Evolutionary conservation across 2,113 vertebrate species (phyloP), one percentile per base, ranked within the genome.

Genomic region (Tachysurus fulvidraco): DNA sequence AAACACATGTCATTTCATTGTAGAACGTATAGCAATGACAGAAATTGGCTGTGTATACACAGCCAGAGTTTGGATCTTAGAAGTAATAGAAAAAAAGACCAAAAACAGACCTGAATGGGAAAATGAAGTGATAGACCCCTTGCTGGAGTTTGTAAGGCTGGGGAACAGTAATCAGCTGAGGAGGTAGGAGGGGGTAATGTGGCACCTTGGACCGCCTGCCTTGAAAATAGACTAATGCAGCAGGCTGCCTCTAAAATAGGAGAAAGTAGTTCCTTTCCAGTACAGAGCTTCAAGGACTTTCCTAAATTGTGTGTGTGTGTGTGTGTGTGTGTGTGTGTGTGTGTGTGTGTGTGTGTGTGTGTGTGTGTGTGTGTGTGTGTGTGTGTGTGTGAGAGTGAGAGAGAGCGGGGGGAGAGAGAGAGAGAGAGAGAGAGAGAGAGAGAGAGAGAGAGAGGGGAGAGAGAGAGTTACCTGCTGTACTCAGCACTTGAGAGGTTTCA

Each of bases 271-370:
- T 90, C 50, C 91, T 93, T 90, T 92, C 89, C 90, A 86, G 87
- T 91, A 88, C 90, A 85, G 91, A 92, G 91, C 91, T 93, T 93
- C 91, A 92, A 92, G 91, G 90, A 89, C 90, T 90, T 88, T 90
- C 85, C 90, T 92, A 95, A 93, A 95, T 95, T 94, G 93, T 92
- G 91, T 90, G 90, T 59, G 89, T 89, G 89, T 94, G 91, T 41
- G 8, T 55, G 79, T 55, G 54, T 84, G 30, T 85, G 28, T 92
- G 92, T 89, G 90, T 89, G 89, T 84, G 69, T 57, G 30, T 55
- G 82, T 44, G 71, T n/a, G 57, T 79, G 19, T 54, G 76, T 44
- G 23, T 83, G 64, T 74, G 83, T 90, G 83, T 78, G 87, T 88
- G 91, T n/a, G n/a, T n/a, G n/a, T n/a, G n/a, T 90, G 90, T 80